A percentile compares a stretch with the other conserved stretches of the same genome.
These are phyloP conservation scores for Tachyglossus aculeatus DNA, from an alignment of 2,797 vertebrate species.

Conservation along the genomic window DNA sequence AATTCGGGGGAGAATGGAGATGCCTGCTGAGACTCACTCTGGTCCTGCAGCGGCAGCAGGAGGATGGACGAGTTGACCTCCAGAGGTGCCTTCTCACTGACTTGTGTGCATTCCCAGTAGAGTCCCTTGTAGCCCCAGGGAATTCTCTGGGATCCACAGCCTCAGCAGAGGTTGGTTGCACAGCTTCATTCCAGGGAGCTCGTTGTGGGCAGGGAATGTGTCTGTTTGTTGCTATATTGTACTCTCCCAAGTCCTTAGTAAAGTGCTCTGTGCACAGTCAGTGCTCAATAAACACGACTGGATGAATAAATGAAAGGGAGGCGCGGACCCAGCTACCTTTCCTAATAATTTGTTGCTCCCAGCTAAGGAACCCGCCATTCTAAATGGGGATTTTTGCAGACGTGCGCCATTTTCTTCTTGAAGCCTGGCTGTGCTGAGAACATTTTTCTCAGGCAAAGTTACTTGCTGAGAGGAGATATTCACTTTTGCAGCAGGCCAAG, in stretches of 20 bases:
- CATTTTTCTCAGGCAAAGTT: neutral
- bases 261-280: too few relatives aligned
- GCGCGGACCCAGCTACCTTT: neutral
- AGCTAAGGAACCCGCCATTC: fast-evolving
- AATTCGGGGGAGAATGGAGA: too few relatives aligned
- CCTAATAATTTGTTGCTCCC: neutral
- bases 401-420: neutral
- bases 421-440: neutral
- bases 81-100: too few relatives aligned
- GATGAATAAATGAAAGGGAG: too few relatives aligned
- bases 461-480: conserved; percentile 5
- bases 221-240: too few relatives aligned
- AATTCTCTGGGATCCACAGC: neutral
- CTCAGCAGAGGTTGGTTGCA: neutral
- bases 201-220: too few relatives aligned
- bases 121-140: neutral
- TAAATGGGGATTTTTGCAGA: conserved; percentile 1
- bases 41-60: too few relatives aligned
- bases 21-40: too few relatives aligned
- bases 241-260: too few relatives aligned
- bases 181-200: too few relatives aligned
- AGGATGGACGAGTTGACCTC: too few relatives aligned
- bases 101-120: neutral
- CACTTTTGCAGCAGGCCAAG: conserved; percentile 28
- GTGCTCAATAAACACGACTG: too few relatives aligned